A percentile compares a stretch with the other conserved stretches of the same genome.
These are phyloP conservation scores for Hypanus sabinus DNA, from an alignment of 2,113 vertebrate species.

Conservation along the genomic window DNA sequence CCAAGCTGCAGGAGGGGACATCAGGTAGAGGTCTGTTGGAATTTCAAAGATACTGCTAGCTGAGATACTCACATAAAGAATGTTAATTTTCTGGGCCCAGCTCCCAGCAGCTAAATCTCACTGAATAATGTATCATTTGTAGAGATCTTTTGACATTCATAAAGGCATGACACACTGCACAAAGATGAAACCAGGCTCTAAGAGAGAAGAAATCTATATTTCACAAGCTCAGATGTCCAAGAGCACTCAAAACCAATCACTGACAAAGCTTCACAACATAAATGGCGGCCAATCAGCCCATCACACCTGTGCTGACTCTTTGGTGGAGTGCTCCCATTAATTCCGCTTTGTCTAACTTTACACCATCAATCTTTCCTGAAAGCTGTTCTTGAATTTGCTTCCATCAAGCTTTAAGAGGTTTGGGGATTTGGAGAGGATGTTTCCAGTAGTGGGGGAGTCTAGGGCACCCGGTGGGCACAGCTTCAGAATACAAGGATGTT, in stretches of 20 bases:
- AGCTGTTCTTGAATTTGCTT: background rate
- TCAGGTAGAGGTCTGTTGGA: constrained; percentile 15
- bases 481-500: too few relatives aligned
- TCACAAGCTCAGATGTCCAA: background rate
- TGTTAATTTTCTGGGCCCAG: constrained; percentile 13
- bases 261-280: too few relatives aligned
- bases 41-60: background rate
- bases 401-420: background rate
- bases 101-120: constrained; percentile 25
- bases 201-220: background rate
- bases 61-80: constrained; percentile 8
- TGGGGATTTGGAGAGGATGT: too few relatives aligned
- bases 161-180: background rate
- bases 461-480: too few relatives aligned
- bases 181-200: background rate
- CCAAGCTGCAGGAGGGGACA: background rate
- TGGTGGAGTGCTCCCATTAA: background rate
- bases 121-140: constrained; percentile 19
- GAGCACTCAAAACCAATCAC: background rate
- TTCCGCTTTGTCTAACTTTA: background rate
- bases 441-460: too few relatives aligned
- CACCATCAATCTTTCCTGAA: background rate
- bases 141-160: constrained; percentile 8
- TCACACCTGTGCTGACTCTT: background rate
- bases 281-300: background rate